Base-by-base conservation (phyloP, 2,797 vertebrate species). In the Bufotes viridis region DNA sequence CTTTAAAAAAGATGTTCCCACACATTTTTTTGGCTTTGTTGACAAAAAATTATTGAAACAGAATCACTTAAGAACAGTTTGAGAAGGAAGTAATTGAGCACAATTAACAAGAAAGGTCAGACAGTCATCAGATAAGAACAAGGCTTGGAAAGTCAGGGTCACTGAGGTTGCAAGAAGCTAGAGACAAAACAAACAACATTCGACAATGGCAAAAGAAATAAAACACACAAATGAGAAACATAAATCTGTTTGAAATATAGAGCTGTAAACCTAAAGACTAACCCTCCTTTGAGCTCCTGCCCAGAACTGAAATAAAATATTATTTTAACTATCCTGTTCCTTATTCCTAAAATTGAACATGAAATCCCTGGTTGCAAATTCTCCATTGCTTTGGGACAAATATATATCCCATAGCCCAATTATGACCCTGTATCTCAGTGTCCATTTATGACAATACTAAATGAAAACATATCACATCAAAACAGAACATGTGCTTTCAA, bases 81-180 rank as follows among this genome's bases (percentile, higher is more conserved):
- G 94, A 94, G 96, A 94, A 96, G 95, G 95, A 97, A 96, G 94
- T 93, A 94, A 97, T 96, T 97, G 95, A 96, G 93, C 92, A 93
- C 94, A 96, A 97, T 97, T 97, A 97, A 96, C 94, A 94, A 90
- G 93, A 94, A 95, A 93, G 88, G 95, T 96, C 95, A 97, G 95
- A 96, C 87, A 94, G 95, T 96, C 94, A 96, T 95, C 95, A 95
- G 95, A 97, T 96, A 97, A 96, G 92, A 91, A 94, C 91, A 89
- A 88, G 70, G 83, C 57, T 90, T 87, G 61, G 95, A 95, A 94
- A 95, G 93, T 96, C 93, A 92, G 90, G 87, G 94, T 95, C 96
- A 95, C 93, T 94, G 94, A 95, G 93, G 91, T 93, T 94, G 93
- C 93, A 92, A 90, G 89, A 89, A 87, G 74, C 88, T 80, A 78